A percentile compares a stretch with the other conserved stretches of the same genome.
These are phyloP conservation scores for Smittia sp. DNA, from an alignment of 2,888 invertebrate species.

Conservation along the genomic window DNA sequence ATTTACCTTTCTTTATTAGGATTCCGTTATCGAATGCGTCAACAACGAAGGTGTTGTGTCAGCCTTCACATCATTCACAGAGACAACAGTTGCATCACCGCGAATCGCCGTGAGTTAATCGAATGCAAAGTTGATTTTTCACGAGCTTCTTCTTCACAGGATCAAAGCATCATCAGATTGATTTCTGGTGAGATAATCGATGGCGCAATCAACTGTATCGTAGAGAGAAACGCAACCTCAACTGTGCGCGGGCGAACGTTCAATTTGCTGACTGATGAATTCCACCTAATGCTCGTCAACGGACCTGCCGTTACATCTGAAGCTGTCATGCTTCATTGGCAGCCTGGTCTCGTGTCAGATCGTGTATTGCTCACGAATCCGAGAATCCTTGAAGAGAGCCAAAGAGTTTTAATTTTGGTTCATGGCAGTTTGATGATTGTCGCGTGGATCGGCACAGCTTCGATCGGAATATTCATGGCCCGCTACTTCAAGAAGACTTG, in stretches of 20 bases:
- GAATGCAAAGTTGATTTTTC: too few species aligned
- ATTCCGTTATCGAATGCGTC: constrained; percentile 13
- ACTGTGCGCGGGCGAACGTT: constrained; percentile 63
- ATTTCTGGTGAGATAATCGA: constrained; percentile 65
- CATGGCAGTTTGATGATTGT: constrained; percentile 77
- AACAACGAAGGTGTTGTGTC: not conserved
- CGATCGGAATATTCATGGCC: constrained; percentile 67
- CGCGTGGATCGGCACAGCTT: constrained; percentile 78
- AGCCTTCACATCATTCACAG: not conserved
- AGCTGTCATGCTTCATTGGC: not conserved
- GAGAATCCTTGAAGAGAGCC: constrained; percentile 48
- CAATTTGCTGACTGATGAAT: constrained; percentile 67
- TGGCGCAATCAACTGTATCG: constrained; percentile 73
- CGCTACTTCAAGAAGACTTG: constrained; percentile 75
- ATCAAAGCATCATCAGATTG: constrained; percentile 65
- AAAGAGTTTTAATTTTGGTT: constrained; percentile 62
- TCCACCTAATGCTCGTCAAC: constrained; percentile 69
- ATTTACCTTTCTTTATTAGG: too few species aligned
- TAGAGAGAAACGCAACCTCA: constrained; percentile 65
- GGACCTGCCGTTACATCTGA: not conserved
- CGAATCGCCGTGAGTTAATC: too few species aligned
- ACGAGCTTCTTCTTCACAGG: too few species aligned
- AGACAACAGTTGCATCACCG: not conserved
- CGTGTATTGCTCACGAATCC: constrained; percentile 54
- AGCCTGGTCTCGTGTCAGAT: too few species aligned